Evolutionary conservation across 2,113 vertebrate genomes (phyloP), one percentile per base, ranked within the genome.

Genomic region (Plestiodon gilberti): DNA sequence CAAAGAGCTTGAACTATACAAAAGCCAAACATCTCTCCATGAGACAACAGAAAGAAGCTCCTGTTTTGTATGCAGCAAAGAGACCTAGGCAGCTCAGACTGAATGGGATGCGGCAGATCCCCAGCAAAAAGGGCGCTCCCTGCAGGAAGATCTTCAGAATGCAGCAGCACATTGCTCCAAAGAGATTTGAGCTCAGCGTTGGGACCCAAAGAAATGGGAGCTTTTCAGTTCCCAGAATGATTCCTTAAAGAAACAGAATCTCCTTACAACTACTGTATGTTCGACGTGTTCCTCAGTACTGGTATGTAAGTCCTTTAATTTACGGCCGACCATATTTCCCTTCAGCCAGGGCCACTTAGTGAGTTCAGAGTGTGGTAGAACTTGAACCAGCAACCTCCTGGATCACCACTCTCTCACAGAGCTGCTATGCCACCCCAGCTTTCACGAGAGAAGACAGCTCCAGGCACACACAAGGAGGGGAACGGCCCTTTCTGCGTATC

Each of bases 71-170:
- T 4, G 43, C 43, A 81, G 77, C 83, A 80, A 78, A 85, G 55
- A 75, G 64, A 65, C 35, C 43, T 87, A 57, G 43, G 48, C 33
- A 78, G 75, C 55, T 82, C 83, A 48, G 70, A 88, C 84, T 84
- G 61, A 78, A 90, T 80, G 76, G 11, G 0, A 77, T 28, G 17
- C 28, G 80, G 14, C 33, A 74, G 22, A 62, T 1, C 67, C 87
- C 70, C 61, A 23, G 40, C 23, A 40, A 30, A 52, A 35, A 11
- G 43, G 13, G 48, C 1, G 13, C 70, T 6, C 64, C 22, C 40
- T 18, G 78, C 40, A 78, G 0, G 8, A 77, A 22, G 4, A 52
- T 67, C 25, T 4, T 59, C 57, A 10, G 11, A 2, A 28, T 20
- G n/a, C 28, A 33, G 6, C 25, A 15, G 17, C 9, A 30, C 22